These are phyloP conservation scores for Atractosteus spatula DNA, from an alignment of 2,113 vertebrate genomes.

Conservation along the genomic window DNA sequence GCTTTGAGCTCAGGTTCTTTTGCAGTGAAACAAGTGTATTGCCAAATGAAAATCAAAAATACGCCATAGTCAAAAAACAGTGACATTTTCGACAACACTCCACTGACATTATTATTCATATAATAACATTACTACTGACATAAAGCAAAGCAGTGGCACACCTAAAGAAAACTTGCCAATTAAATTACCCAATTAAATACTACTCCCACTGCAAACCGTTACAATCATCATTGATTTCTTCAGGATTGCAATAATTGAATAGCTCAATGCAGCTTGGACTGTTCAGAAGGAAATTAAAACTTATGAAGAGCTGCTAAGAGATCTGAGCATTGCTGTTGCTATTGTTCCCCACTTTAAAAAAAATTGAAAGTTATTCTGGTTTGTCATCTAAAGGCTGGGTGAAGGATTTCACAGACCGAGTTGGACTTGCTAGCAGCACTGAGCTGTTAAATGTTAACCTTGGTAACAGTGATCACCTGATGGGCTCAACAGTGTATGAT, in stretches of 20 bases:
- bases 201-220: constrained; percentile 1
- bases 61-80: no score
- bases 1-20: no score
- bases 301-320: neutral
- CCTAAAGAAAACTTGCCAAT: constrained; percentile 23
- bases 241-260: neutral
- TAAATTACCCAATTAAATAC: neutral
- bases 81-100: no score
- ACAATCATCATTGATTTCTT: neutral
- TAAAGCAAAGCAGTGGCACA: constrained; percentile 8
- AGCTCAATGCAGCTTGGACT: neutral
- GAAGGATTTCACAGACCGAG: constrained; percentile 34
- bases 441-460: no score
- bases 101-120: neutral
- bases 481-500: no score
- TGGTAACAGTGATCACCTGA: no score
- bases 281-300: neutral
- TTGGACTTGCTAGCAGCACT: neutral
- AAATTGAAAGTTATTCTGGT: no score
- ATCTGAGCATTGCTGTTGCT: neutral
- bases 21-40: no score
- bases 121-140: neutral
- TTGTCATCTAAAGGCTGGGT: constrained; percentile 5
- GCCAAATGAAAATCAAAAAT: no score
- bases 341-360: neutral